A percentile compares a stretch with the other conserved stretches of the same genome.
phyloP scores from a whole-genome alignment of 2,888 invertebrate genomes.

The Spodoptera picta region DNA sequence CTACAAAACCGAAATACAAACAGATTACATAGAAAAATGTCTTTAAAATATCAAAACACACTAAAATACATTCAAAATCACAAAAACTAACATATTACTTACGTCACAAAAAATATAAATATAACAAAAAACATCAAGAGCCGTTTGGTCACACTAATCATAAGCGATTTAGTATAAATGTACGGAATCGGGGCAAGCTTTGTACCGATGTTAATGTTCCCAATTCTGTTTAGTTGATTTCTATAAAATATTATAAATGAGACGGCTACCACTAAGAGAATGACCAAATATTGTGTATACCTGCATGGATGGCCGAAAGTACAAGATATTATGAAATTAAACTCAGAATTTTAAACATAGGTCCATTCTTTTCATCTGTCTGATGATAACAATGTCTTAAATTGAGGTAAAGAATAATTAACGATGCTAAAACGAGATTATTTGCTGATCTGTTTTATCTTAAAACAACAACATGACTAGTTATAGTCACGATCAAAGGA shows the following conservation, averaged over 20 bases:
- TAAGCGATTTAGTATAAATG: constrained; percentile 82
- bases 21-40: too few species aligned
- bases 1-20: too few species aligned
- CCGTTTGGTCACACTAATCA: constrained; percentile 77
- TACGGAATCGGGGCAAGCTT: constrained; percentile 79
- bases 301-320: constrained; percentile 68
- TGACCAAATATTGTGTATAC: constrained; percentile 84
- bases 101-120: constrained; percentile 50
- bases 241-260: constrained; percentile 89
- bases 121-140: constrained; percentile 45
- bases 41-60: constrained; percentile 42
- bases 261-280: constrained; percentile 87
- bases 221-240: constrained; percentile 87
- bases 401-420: too few species aligned
- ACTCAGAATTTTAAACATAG: too few species aligned
- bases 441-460: not conserved
- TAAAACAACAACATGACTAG: too few species aligned
- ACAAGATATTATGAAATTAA: not conserved
- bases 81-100: constrained; percentile 61
- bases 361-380: too few species aligned
- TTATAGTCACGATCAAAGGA: too few species aligned
- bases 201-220: constrained; percentile 84
- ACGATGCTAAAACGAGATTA: not conserved
- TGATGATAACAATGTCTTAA: too few species aligned
- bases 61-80: constrained; percentile 49